Evolutionary conservation across 2,113 vertebrate species (phyloP), one percentile per base, ranked within the genome.

Genomic region (Microtus oregoni): DNA sequence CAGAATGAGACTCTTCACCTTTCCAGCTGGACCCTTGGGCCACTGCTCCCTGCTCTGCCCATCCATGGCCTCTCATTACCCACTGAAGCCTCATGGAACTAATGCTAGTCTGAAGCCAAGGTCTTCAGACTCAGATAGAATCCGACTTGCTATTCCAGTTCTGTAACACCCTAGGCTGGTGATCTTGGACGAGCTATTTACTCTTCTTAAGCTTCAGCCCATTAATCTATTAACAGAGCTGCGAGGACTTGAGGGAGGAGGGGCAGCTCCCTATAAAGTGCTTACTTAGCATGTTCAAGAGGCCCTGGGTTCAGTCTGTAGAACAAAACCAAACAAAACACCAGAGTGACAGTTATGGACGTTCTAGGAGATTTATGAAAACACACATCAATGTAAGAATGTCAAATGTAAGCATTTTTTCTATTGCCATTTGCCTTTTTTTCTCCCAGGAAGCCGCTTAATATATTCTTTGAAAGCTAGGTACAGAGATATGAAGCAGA

Each of bases 151-250:
- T 35, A 94, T 86, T 92, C 52, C n/a, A 94, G 83, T 83, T 83
- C 83, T 85, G 35, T 92, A 50, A 75, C 58, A 92, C 83, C 30
- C 30, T 63, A 61, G 47, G 63, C 58, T 32, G 47, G 76, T 77
- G 68, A 92, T 55, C 19, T 90, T 79, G 61, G 63, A 30, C 35
- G 55, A 22, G 5, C 85, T 91, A 73, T 83, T 93, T 92, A 85
- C 70, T 63, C 52, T 97, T 70, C 35, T 41, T 26, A 52, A 85
- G 19, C 68, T 38, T 92, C 67, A 95, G 89, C 92, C 94, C 72
- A 55, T 93, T 93, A 78, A 90, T 86, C 76, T 92, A 52, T 96
- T 92, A 96, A 91, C 94, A 88, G 85, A 85, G 32, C 41, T 32
- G 55, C 28, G 75, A 92, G 55, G 20, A 9, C 67, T 19, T 30